These are phyloP conservation scores for Phaethon lepturus DNA, from an alignment of 2,113 vertebrate species.

Conservation along the genomic window DNA sequence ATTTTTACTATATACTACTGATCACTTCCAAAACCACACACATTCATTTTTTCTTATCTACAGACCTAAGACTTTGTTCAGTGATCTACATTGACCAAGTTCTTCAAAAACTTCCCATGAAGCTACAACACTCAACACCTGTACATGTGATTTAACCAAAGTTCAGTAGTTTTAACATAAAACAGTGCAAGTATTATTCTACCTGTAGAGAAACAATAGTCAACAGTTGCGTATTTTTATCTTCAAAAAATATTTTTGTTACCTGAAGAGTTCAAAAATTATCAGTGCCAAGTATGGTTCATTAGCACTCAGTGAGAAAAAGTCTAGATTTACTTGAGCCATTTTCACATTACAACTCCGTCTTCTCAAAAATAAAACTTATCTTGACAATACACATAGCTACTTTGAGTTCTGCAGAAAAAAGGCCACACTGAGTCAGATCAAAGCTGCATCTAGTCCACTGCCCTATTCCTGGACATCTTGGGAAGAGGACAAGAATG, in stretches of 20 bases:
- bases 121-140: neutral
- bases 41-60: neutral
- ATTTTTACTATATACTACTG: neutral
- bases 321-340: neutral
- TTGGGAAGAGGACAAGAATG: neutral
- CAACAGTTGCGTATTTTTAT: neutral
- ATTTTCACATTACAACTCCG: neutral
- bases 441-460: neutral
- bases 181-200: neutral
- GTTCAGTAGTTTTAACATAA: neutral
- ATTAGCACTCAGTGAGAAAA: neutral
- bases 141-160: neutral
- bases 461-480: neutral
- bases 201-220: neutral
- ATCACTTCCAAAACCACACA: neutral
- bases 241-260: neutral
- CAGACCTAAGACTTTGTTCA: neutral
- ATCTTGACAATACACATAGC: neutral
- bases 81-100: neutral
- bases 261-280: neutral
- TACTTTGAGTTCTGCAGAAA: neutral
- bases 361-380: neutral
- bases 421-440: neutral
- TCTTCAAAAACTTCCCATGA: neutral
- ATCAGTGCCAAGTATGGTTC: neutral